Evolutionary conservation across 2,888 invertebrate species (phyloP).

Genomic region (Conchocele bisecta): DNA sequence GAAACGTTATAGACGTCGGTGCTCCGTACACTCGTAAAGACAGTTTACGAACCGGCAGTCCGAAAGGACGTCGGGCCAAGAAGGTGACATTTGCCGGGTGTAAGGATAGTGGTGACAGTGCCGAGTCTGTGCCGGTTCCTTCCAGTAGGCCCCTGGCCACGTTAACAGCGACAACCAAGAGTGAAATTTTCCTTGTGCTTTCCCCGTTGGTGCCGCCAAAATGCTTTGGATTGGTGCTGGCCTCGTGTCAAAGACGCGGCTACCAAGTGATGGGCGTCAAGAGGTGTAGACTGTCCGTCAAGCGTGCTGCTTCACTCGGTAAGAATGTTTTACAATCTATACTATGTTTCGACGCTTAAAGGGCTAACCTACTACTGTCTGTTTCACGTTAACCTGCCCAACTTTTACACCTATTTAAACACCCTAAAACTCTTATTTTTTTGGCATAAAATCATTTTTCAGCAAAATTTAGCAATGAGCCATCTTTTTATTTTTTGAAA

Average conservation of each 20-base stretch:
- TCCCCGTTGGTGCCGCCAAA: slow-evolving; percentile 77
- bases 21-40: slow-evolving; percentile 69
- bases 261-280: slow-evolving; percentile 76
- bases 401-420: too few species aligned
- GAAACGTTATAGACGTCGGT: slow-evolving; percentile 76
- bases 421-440: too few species aligned
- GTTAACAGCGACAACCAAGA: slow-evolving; percentile 71
- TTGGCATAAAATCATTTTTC: too few species aligned
- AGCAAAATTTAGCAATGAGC: too few species aligned
- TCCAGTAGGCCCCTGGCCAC: slow-evolving; percentile 70
- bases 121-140: slow-evolving; percentile 13
- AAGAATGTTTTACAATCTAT: slow-evolving; percentile 25
- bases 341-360: too few species aligned
- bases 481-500: too few species aligned
- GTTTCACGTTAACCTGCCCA: too few species aligned
- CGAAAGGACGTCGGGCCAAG: slow-evolving; percentile 67
- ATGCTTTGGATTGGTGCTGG: slow-evolving; percentile 74
- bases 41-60: slow-evolving; percentile 64
- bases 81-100: slow-evolving; percentile 58
- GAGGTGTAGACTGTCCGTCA: slow-evolving; percentile 67
- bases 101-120: slow-evolving; percentile 32
- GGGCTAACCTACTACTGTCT: too few species aligned
- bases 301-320: slow-evolving; percentile 74
- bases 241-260: slow-evolving; percentile 75
- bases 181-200: slow-evolving; percentile 74